These are phyloP conservation scores for Oscheius onirici DNA, from an alignment of 2,888 invertebrate species.

Conservation along the genomic window DNA sequence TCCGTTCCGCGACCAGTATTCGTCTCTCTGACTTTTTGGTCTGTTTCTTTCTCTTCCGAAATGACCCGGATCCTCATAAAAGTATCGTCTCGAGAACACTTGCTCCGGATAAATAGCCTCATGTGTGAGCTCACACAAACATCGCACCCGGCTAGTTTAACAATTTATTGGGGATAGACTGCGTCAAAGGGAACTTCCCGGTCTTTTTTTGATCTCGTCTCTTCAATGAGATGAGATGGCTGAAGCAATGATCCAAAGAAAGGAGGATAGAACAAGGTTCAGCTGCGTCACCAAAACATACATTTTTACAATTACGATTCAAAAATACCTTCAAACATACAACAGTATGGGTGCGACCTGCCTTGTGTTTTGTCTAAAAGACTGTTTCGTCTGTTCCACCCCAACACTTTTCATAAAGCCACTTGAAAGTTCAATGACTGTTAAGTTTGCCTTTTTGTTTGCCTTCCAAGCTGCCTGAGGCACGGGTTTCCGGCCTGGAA, in stretches of 20 bases:
- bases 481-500: conserved; percentile 7
- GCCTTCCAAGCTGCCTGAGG: neutral
- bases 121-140: neutral
- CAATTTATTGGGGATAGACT: neutral
- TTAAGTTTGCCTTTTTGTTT: neutral
- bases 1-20: neutral
- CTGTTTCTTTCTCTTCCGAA: neutral
- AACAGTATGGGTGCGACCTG: neutral
- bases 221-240: neutral
- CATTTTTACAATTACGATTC: neutral
- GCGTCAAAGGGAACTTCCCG: neutral
- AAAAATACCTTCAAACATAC: neutral
- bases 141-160: neutral
- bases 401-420: neutral
- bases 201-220: neutral
- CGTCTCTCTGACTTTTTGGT: neutral
- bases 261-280: neutral
- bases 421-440: neutral
- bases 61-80: neutral
- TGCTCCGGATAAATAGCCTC: neutral
- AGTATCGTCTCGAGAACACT: neutral
- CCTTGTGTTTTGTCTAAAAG: neutral
- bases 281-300: neutral
- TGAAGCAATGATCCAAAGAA: neutral
- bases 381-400: neutral